Percentiles rank a stretch among this genome's conserved stretches.
Conservation (phyloP, 35 echinoderm and acorn worm species). For the Acanthaster planci region DNA sequence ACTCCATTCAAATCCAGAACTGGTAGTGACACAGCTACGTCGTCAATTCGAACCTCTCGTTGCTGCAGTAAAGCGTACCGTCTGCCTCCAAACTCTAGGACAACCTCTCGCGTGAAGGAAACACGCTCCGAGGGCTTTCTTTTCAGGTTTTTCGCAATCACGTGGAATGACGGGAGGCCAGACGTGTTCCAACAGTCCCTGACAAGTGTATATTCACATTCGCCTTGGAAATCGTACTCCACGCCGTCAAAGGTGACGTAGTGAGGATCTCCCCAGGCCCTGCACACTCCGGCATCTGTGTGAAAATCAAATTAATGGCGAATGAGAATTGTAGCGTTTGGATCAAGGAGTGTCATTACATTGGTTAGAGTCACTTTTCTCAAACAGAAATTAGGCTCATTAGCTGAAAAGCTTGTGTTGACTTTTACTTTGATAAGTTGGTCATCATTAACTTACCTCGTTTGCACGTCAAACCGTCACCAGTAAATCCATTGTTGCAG, state of each 20-base stretch:
- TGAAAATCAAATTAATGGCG: neutral
- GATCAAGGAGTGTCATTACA: too few relatives aligned
- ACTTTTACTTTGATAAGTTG: too few relatives aligned
- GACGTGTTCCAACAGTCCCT: conserved; percentile 34
- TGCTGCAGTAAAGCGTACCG: conserved; percentile 36
- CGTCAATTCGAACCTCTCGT: conserved; percentile 44
- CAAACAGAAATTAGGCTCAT: too few relatives aligned
- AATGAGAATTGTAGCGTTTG: neutral
- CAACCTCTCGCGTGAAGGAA: conserved; percentile 34
- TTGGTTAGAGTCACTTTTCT: too few relatives aligned
- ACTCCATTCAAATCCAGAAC: conserved; percentile 21
- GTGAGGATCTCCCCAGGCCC: conserved; percentile 77
- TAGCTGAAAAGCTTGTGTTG: too few relatives aligned
- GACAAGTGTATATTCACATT: conserved; percentile 71
- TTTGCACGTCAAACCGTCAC: conserved; percentile 50
- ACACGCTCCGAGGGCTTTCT: conserved; percentile 58
- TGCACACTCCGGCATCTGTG: conserved; percentile 61
- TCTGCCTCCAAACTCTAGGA: conserved; percentile 47
- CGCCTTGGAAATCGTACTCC: conserved; percentile 70
- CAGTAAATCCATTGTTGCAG: conserved; percentile 64
- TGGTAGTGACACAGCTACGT: conserved; percentile 39
- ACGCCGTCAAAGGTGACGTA: conserved; percentile 62
- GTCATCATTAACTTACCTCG: too few relatives aligned
- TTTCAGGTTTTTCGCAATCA: conserved; percentile 63
- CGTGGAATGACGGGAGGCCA: conserved; percentile 20